Evolutionary conservation across 2,113 vertebrate genomes (phyloP), one percentile per base, ranked within the genome.

Genomic region (Poeciliopsis turrubarensis): DNA sequence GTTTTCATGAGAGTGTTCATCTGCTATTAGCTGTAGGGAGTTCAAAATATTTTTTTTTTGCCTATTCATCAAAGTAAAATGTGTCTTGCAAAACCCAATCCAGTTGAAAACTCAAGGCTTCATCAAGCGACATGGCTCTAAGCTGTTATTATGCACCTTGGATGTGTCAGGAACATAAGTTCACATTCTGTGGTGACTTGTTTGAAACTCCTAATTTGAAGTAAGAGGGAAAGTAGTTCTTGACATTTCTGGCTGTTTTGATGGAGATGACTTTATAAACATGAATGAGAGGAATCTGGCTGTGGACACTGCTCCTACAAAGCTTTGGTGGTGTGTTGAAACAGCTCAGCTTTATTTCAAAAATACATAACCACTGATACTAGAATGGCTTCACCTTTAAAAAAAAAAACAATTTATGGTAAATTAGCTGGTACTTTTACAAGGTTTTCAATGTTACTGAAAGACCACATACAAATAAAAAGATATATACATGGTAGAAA

Each of bases 1-100:
- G 76, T 90, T 89, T 81, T 72, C 78, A 87, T 90, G 81, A 62
- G 82, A 86, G 82, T 72, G 77, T 75, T 79, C 83, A 57, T 84
- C 85, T 89, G 75, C 81, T 83, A 82, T 72, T 78, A 80, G 85
- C 84, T 80, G 90, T 90, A 75, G 74, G 73, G 87, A 84, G 80
- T 86, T 84, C 80, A 73, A 41, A 41, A 9, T 0, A 54, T 1
- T 3, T 22, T 3, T 9, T 54, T 54, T 25, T 25, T 25, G 51
- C 19, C 22, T 54, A 9, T 25, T 54, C 19, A 54, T 54, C 51
- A 54, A 17, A 17, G 39, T 14, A 47, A 47, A 54, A 25, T 25
- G 22, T 54, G 51, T 54, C 51, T 54, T 54, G 51, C 51, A 25
- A 54, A 54, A 54, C 2, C 7, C 22, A 6, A 8, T 54, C 7